Conservation (phyloP, 2,113 vertebrate species). For the Pandion haliaetus region DNA sequence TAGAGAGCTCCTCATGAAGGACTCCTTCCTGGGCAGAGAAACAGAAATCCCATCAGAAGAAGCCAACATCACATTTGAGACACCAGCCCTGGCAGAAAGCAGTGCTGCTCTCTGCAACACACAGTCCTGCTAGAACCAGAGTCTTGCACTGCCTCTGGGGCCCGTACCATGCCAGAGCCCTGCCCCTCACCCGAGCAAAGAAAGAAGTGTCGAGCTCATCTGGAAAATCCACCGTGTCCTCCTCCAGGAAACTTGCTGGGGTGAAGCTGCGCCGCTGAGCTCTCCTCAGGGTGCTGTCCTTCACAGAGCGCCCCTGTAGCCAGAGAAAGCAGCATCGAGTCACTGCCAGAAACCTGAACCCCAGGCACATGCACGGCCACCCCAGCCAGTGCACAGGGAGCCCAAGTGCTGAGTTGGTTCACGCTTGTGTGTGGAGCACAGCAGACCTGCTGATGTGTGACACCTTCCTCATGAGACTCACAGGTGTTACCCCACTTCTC, state of each 20-base stretch:
- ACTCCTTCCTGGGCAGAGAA: constrained; percentile 83
- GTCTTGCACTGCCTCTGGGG: background rate
- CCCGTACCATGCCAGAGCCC: background rate
- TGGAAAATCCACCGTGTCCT: constrained; percentile 90
- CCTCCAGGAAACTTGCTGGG: constrained; percentile 93
- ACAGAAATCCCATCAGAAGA: constrained; percentile 15
- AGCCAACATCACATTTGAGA: background rate
- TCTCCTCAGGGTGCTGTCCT: constrained; percentile 81
- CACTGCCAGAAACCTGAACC: background rate
- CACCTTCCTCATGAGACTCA: background rate
- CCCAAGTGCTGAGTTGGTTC: background rate
- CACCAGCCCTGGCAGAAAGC: background rate
- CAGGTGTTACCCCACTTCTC: background rate
- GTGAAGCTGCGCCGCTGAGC: constrained; percentile 92
- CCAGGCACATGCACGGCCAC: background rate
- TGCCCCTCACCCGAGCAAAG: constrained; percentile 87
- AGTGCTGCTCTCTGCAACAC: background rate
- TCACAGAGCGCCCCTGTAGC: constrained; percentile 87
- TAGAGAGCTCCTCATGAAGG: constrained; percentile 93
- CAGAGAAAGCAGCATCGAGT: background rate
- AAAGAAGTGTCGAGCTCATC: constrained; percentile 97
- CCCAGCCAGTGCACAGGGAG: background rate
- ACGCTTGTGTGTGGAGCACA: background rate
- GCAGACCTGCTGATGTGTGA: background rate
- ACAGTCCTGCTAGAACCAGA: background rate